Evolutionary conservation across 2,888 invertebrate species (phyloP), one percentile per base, ranked within the genome.

Genomic region (Drosophila prolongata): DNA sequence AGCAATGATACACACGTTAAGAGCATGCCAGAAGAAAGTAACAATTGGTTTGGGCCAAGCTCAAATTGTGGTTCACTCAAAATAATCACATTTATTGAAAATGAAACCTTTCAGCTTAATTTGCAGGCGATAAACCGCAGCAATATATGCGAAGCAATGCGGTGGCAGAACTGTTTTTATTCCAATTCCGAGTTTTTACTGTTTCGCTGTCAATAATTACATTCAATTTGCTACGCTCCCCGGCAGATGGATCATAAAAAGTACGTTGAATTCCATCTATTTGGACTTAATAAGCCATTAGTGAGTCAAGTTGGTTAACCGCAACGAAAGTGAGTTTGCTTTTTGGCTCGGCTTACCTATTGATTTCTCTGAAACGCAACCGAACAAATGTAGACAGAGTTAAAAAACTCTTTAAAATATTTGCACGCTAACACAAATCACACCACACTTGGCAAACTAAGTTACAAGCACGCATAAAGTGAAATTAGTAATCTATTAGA

Each of bases 221-320:
- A 78, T 72, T 78, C 71, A 78, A 80, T 76, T 67, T 78, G 85
- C 76, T 81, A 79, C 78, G 76, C 73, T 84, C 69, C 67, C 75
- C 65, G 76, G 79, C 79, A 79, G 81, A 87, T 87, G 70, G 82
- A 76, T 65, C 42, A 44, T 57, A 64, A 66, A 68, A 75, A 69
- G 69, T 68, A 77, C 66, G 19, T 38, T 71, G 76, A 84, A 83
- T 69, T 58, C 85, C 78, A 87, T 85, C 85, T 79, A 81, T 81
- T 83, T 85, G 85, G 79, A 82, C 67, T 84, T 84, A 84, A 84
- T 87, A 87, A 84, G 83, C 87, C 79, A 87, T 84, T 81, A 87
- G 83, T 87, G 75, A 81, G 85, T 73, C 78, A 73, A 60, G 83
- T 85, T 84, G 82, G 88, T 85, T 87, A 87, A 75, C 84, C 84